phyloP scores from a whole-genome alignment of 2,888 invertebrate species.

The Steromphala cineraria region DNA sequence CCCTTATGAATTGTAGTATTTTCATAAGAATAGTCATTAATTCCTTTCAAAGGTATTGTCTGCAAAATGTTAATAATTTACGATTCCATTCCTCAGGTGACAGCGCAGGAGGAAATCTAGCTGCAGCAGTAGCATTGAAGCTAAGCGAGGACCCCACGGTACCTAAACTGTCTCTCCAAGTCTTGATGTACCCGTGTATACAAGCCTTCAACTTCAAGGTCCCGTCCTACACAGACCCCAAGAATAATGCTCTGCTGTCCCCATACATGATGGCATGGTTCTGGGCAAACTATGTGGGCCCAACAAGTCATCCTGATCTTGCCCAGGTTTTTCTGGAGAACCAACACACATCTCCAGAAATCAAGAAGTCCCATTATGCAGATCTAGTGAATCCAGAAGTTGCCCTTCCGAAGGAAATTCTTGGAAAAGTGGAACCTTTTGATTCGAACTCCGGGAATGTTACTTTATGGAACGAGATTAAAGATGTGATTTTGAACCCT shows the following conservation, averaged over 20 bases:
- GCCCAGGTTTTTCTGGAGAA: slow-evolving; percentile 20
- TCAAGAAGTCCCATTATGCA: slow-evolving; percentile 26
- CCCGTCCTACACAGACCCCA: slow-evolving; percentile 49
- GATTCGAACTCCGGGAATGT: slow-evolving; percentile 2
- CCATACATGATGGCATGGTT: slow-evolving; percentile 38
- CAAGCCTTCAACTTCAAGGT: slow-evolving; percentile 68
- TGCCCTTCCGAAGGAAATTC: slow-evolving; percentile 56
- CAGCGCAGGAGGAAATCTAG: slow-evolving; percentile 60
- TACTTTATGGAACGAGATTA: slow-evolving; percentile 1
- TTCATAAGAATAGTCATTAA: too few species aligned
- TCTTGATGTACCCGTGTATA: slow-evolving; percentile 44
- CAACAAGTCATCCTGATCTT: background rate
- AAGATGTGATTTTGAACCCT: slow-evolving; percentile 35
- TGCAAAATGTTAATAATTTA: too few species aligned
- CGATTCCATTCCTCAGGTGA: slow-evolving; percentile 41
- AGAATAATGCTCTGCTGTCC: slow-evolving; percentile 32
- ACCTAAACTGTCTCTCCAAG: slow-evolving; percentile 37
- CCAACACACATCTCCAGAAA: slow-evolving; percentile 29
- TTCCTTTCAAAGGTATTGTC: too few species aligned
- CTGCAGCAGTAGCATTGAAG: slow-evolving; percentile 48
- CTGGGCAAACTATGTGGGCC: slow-evolving; percentile 40
- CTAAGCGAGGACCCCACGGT: slow-evolving; percentile 32
- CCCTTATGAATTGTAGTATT: too few species aligned
- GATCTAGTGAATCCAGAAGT: background rate
- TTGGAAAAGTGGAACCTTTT: slow-evolving; percentile 22